Base-by-base conservation (phyloP, 2,113 vertebrate genomes). In the Centropus bengalensis region DNA sequence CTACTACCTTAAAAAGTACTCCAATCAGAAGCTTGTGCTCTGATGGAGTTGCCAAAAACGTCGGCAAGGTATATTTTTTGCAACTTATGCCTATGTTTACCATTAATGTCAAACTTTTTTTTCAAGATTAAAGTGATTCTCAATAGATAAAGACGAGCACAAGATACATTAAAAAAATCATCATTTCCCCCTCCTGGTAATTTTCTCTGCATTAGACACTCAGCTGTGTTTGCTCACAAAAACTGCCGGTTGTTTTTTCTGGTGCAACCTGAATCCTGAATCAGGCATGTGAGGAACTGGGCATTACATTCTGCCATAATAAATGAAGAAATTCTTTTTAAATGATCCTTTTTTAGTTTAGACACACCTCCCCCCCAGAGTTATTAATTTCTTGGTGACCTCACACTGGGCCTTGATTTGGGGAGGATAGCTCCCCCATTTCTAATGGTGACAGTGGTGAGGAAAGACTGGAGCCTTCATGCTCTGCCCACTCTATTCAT, bases 381-480 rank as follows among this genome's bases (percentile, higher is more conserved):
- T 30, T 47, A 45, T 32, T 55, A 7, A 36, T 75, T 79, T 68
- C 27, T 42, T 54, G 1, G 3, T 76, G 27, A 58, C 8, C 4
- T 76, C 8, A 8, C 14, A 23, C 4, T 22, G 5, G 4, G 9
- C 8, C 6, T 84, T 68, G 26, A 1, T 45, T n/a, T 75, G 30
- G 42, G 82, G 42, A 24, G 6, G 51, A 15, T 58, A 28, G 8
- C 40, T 85, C 3, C 18, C 15, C 15, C 42, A 75, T 3, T 26
- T 14, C 7, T 45, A 38, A 0, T 2, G 2, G 7, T 3, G 15
- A 32, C 52, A 64, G 17, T 36, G 28, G 7, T 36, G 33, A 69
- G 14, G 27, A 40, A 4, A 82, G 22, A 33, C 3, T 75, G 33
- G 12, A 49, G 38, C 5, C 73, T 36, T 33, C 42, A 85, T 51